A percentile compares a stretch with the other conserved stretches of the same genome.
phyloP scores from a whole-genome alignment of 2,113 vertebrate genomes.

The Nanorana parkeri region DNA sequence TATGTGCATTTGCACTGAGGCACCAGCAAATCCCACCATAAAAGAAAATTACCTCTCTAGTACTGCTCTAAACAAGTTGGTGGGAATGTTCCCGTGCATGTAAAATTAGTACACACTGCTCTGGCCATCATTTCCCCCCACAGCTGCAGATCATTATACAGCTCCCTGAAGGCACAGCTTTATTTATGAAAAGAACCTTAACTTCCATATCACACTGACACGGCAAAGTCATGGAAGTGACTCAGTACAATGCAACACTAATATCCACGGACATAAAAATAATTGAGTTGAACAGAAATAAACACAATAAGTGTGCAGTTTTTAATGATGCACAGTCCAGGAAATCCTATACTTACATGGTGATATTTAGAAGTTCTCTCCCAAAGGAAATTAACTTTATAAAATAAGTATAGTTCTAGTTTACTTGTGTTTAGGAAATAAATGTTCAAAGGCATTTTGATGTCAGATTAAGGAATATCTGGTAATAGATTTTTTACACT shows the following conservation, averaged over 20 bases:
- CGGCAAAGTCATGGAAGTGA: conserved; percentile 12
- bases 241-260: not conserved
- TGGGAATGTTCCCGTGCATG: conserved; percentile 10
- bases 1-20: not conserved
- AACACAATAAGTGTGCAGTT: not conserved
- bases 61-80: not conserved
- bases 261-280: conserved; percentile 3
- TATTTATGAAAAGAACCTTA: conserved; percentile 30
- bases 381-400: not conserved
- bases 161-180: conserved; percentile 7
- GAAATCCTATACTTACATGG: not conserved
- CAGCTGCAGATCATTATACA: conserved; percentile 36
- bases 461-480: too few species aligned
- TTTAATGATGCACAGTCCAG: not conserved
- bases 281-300: not conserved
- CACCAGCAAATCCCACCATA: not conserved
- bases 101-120: conserved; percentile 17
- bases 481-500: too few species aligned
- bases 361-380: not conserved
- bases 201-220: conserved; percentile 1
- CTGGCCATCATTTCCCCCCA: conserved; percentile 6
- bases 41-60: not conserved
- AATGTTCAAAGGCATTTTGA: too few species aligned
- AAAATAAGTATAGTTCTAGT: too few species aligned
- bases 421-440: too few species aligned